A percentile compares a stretch with the other conserved stretches of the same genome.
phyloP scores from a whole-genome alignment of 1,140 invertebrate genomes.

The Drosophila ironensis region DNA sequence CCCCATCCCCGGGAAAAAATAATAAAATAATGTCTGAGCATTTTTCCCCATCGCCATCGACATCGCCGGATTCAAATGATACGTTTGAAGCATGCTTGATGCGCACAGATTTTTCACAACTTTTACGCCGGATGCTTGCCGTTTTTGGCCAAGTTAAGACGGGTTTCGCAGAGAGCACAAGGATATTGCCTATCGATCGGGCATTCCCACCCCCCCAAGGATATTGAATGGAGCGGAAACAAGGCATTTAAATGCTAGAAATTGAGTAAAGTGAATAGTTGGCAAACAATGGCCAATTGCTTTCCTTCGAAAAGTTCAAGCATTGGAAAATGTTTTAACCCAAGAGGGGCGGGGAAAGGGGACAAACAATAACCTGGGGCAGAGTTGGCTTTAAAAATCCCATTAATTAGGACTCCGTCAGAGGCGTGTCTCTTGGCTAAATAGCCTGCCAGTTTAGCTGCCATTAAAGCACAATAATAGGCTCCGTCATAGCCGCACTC shows the following conservation, averaged over 20 bases:
- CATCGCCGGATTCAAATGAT: constrained; percentile 59
- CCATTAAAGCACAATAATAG: constrained; percentile 71
- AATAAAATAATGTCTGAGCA: constrained; percentile 51
- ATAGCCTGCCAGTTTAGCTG: constrained; percentile 59
- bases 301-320: constrained; percentile 1
- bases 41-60: constrained; percentile 32
- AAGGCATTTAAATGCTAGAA: constrained; percentile 47
- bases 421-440: constrained; percentile 36
- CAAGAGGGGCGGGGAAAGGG: background rate
- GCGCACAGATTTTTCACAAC: constrained; percentile 52
- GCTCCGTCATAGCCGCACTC: constrained; percentile 12
- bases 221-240: constrained; percentile 25
- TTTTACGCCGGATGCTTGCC: constrained; percentile 45
- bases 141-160: constrained; percentile 22
- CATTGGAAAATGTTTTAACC: background rate
- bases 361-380: no score
- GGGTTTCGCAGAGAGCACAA: constrained; percentile 5
- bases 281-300: constrained; percentile 20
- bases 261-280: constrained; percentile 53
- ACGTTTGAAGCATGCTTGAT: constrained; percentile 53
- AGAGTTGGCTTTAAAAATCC: constrained; percentile 48
- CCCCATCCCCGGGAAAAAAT: constrained; percentile 10
- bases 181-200: constrained; percentile 42
- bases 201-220: constrained; percentile 13
- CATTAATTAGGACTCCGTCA: constrained; percentile 60